These are phyloP conservation scores for Murina feae DNA, from an alignment of 2,113 vertebrate genomes.

Conservation along the genomic window DNA sequence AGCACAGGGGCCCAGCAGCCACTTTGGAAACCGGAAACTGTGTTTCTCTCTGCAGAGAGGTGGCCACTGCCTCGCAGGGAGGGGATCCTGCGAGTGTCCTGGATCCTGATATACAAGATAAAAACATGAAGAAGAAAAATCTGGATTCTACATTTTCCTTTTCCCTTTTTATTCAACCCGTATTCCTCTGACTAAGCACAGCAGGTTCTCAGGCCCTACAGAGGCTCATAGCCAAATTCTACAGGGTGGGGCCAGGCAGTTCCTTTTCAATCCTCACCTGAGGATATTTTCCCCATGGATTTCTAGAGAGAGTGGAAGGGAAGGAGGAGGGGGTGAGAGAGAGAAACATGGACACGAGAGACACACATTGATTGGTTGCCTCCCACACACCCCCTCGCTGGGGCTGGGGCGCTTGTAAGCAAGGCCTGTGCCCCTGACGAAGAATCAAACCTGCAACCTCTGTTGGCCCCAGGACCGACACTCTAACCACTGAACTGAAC, in stretches of 20 bases:
- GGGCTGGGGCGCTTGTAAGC: no score
- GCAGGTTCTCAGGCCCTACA: background rate
- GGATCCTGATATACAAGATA: background rate
- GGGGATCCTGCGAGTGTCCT: background rate
- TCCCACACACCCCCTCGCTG: no score
- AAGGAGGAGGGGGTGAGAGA: no score
- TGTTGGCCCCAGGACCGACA: no score
- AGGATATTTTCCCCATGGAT: no score
- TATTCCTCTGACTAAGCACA: background rate
- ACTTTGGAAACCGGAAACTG: background rate
- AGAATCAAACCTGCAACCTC: no score
- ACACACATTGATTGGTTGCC: no score
- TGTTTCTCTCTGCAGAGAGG: background rate
- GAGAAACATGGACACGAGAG: no score
- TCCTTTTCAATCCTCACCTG: no score
- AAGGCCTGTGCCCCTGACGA: no score
- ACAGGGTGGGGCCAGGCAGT: background rate
- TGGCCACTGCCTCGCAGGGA: background rate
- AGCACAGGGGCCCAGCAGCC: background rate
- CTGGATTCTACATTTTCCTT: background rate
- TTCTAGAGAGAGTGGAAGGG: no score
- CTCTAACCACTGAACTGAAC: no score
- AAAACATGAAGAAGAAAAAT: background rate
- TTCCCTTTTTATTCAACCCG: constrained; percentile 5
- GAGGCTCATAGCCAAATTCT: background rate